These are phyloP conservation scores for Siniperca undulata DNA, from an alignment of 2,797 vertebrate species.

Conservation along the genomic window DNA sequence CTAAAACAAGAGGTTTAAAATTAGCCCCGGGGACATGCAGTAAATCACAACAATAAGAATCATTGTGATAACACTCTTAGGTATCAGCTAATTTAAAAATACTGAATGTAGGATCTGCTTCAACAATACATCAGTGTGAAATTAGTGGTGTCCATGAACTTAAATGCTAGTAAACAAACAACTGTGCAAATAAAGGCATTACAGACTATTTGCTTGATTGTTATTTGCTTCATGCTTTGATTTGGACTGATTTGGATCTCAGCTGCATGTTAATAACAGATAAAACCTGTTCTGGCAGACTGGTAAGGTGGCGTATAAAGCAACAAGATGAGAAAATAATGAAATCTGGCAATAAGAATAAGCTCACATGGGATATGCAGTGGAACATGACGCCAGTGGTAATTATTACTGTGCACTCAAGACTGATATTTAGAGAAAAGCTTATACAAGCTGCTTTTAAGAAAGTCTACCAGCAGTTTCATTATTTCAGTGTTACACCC, in stretches of 20 bases:
- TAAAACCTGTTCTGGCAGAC: slow-evolving; percentile 10
- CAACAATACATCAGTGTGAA: slow-evolving; percentile 13
- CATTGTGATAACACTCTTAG: slow-evolving; percentile 17
- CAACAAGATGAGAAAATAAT: slow-evolving; percentile 51
- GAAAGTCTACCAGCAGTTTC: slow-evolving; percentile 30
- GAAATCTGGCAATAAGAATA: slow-evolving; percentile 44
- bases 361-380: slow-evolving; percentile 33
- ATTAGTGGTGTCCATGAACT: slow-evolving; percentile 20
- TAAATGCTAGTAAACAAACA: slow-evolving; percentile 20
- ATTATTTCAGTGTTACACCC: slow-evolving; percentile 48
- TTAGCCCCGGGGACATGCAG: slow-evolving; percentile 50
- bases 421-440: slow-evolving; percentile 42
- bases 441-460: slow-evolving; percentile 56
- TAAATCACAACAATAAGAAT: slow-evolving; percentile 47
- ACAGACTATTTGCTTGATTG: not conserved
- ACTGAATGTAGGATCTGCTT: not conserved
- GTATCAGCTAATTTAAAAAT: slow-evolving; percentile 39
- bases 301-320: slow-evolving; percentile 7
- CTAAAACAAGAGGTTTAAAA: slow-evolving; percentile 59
- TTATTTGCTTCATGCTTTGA: slow-evolving; percentile 33
- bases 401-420: slow-evolving; percentile 57
- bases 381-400: slow-evolving; percentile 47
- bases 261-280: slow-evolving; percentile 27
- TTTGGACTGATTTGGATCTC: slow-evolving; percentile 29
- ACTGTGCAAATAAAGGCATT: slow-evolving; percentile 13